Percentiles rank a stretch among this genome's conserved stretches.
These are phyloP conservation scores for Forbesichthys agassizii DNA, from an alignment of 2,113 vertebrate species.

Conservation along the genomic window DNA sequence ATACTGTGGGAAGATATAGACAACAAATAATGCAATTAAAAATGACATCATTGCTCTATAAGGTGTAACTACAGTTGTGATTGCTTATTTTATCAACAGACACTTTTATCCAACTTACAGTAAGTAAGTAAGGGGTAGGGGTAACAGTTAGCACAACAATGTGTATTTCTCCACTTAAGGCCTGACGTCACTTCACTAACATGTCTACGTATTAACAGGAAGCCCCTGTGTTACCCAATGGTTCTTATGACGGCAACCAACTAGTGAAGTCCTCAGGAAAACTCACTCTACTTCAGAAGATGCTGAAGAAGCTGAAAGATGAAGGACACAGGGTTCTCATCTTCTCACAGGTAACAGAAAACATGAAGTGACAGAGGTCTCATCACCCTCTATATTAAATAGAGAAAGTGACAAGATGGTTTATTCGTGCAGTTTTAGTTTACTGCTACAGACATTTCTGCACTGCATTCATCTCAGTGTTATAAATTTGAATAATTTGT, in stretches of 20 bases:
- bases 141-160: too few species aligned
- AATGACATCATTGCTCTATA: too few species aligned
- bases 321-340: constrained; percentile 95
- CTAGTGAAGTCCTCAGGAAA: constrained; percentile 97
- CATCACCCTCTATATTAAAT: not conserved
- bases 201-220: constrained; percentile 77
- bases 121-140: too few species aligned
- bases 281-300: constrained; percentile 95
- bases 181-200: not conserved
- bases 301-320: constrained; percentile 93
- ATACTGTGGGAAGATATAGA: too few species aligned
- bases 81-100: too few species aligned
- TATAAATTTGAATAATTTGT: not conserved
- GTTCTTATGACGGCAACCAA: constrained; percentile 94
- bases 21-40: too few species aligned
- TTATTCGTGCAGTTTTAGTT: not conserved
- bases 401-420: not conserved
- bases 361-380: too few species aligned
- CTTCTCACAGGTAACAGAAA: constrained; percentile 89
- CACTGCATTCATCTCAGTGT: not conserved
- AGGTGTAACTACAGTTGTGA: too few species aligned
- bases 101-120: too few species aligned
- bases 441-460: not conserved
- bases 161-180: not conserved
- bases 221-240: constrained; percentile 91